phyloP scores from a whole-genome alignment of 2,888 invertebrate species.

The Apodemia mormo region DNA sequence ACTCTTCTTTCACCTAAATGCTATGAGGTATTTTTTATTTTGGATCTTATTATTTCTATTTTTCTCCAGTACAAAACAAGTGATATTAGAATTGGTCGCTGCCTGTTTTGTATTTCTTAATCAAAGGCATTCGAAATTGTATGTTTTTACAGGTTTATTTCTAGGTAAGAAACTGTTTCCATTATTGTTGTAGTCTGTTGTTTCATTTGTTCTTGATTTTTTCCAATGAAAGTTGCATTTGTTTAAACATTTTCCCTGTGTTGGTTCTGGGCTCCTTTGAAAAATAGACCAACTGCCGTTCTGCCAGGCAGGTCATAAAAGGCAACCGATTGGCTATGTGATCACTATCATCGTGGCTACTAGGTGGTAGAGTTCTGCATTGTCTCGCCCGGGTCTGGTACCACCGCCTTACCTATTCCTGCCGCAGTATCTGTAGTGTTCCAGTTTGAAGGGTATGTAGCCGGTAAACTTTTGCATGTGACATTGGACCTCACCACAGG shows the following conservation, averaged over 20 bases:
- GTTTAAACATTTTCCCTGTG: not conserved
- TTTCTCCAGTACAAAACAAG: constrained; percentile 27
- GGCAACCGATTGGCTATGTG: too few relatives aligned
- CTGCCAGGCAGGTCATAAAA: too few relatives aligned
- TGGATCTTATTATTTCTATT: constrained; percentile 26
- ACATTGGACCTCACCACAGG: too few relatives aligned
- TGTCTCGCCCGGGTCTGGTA: too few relatives aligned
- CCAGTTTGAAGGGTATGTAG: too few relatives aligned
- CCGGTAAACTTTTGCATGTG: too few relatives aligned
- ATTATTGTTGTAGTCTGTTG: constrained; percentile 25
- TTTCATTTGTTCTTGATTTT: constrained; percentile 30
- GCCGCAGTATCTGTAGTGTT: too few relatives aligned
- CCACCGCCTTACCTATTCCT: too few relatives aligned
- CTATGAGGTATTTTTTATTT: constrained; percentile 16
- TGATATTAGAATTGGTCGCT: constrained; percentile 31
- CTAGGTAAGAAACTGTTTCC: constrained; percentile 23
- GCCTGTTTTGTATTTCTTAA: constrained; percentile 26
- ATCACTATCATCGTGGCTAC: too few relatives aligned
- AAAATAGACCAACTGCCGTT: too few relatives aligned
- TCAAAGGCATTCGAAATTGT: constrained; percentile 29
- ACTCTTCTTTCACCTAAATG: constrained; percentile 32
- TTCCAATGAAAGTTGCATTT: constrained; percentile 25
- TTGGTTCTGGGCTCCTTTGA: too few relatives aligned
- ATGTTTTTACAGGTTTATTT: constrained; percentile 26
- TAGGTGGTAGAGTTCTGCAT: too few relatives aligned